phyloP scores from a whole-genome alignment of 1,140 invertebrate species.

The Tetragonula clypearis region DNA sequence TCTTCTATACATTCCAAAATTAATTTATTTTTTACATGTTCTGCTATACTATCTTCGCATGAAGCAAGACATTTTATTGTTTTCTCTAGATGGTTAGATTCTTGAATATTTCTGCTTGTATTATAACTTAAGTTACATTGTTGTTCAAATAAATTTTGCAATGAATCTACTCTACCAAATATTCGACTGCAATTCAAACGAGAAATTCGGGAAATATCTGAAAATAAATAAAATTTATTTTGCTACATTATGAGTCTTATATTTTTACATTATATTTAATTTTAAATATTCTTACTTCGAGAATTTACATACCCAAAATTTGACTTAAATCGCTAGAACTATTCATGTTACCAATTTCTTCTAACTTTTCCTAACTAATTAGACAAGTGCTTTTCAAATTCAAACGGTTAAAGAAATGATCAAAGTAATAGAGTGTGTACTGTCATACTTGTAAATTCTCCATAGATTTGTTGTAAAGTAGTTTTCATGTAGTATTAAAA shows the following conservation, averaged over 20 bases:
- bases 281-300: background rate
- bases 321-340: constrained; percentile 63
- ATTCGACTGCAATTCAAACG: constrained; percentile 50
- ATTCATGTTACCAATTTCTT: constrained; percentile 52
- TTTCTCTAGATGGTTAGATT: constrained; percentile 53
- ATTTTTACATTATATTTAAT: background rate
- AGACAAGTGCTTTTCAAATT: constrained; percentile 20
- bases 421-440: background rate
- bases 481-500: background rate
- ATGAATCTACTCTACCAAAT: constrained; percentile 56
- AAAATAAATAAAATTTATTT: constrained; percentile 49
- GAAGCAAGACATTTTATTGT: constrained; percentile 43
- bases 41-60: constrained; percentile 65
- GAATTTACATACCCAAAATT: constrained; percentile 62
- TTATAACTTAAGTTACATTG: constrained; percentile 35
- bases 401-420: constrained; percentile 3
- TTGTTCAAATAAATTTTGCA: constrained; percentile 50
- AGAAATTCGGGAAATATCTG: constrained; percentile 68
- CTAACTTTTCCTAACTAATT: background rate
- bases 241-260: background rate
- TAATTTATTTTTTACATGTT: constrained; percentile 61
- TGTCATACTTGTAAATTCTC: background rate
- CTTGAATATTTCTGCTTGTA: constrained; percentile 40
- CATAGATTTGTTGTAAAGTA: background rate
- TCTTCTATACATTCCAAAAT: constrained; percentile 64